Base-by-base conservation (phyloP, 2,113 vertebrate species). In the Galeopterus variegatus region DNA sequence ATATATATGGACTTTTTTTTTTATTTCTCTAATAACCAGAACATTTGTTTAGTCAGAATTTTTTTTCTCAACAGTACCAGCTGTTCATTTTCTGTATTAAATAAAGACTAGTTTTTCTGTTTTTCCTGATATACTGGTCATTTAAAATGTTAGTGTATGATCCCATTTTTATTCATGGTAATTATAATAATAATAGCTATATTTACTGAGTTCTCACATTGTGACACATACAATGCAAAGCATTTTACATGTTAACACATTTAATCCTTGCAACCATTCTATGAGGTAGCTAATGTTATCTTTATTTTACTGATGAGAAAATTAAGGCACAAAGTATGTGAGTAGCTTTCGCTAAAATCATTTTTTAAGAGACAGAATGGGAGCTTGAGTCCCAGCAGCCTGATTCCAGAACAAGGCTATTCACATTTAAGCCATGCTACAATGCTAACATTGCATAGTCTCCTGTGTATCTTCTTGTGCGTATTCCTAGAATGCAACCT, bases 121-220 rank as follows among this genome's bases (percentile, higher is more conserved):
- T 92, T 94, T 73, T 58, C 45, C 14, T 87, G 80, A 79, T 36
- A 84, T 83, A 41, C 1, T 50, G 17, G 23, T 60, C 36, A 75
- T 79, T 76, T 85, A 73, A 89, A 88, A 64, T 69, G 18, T 64
- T 83, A 75, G 2, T 45, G 28, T 23, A 21, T 80, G 18, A 65
- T 94, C 23, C 77, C 2, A 41, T 93, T 90, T 93, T 76, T 81
- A 90, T 83, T 94, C 75, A 26, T 28, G 41, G 52, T 88, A 41
- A 75, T 80, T 54, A 15, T 90, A 70, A 58, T 69, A 62, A 77
- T 86, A 65, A 92, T 15, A 77, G 12, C 14, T 83, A 18, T 21
- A 67, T 69, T 48, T 90, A 13, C 79, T 89, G 50, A 65, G 4
- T 19, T 70, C 36, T 73, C 69, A 5, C 18, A 11, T 24, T 88